A percentile compares a stretch with the other conserved stretches of the same genome.
Conservation (phyloP, 2,888 invertebrate species). For the Drosophila koepferae region DNA sequence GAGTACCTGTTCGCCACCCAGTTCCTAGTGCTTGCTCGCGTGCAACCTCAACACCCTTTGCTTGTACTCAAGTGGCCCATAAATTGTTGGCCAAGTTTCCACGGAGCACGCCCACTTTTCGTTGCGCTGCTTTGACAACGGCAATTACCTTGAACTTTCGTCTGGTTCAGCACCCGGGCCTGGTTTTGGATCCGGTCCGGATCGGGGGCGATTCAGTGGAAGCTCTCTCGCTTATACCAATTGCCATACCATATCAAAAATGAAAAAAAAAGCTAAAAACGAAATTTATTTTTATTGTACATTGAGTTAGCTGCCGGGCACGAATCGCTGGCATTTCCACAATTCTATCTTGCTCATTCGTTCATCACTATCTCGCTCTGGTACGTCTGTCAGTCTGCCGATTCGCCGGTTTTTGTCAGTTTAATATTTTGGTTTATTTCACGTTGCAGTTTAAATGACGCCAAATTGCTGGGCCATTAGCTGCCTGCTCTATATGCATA, state of each 20-base stretch:
- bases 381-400: slow-evolving; percentile 10
- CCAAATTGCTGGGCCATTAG: slow-evolving; percentile 76
- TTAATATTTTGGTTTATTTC: slow-evolving; percentile 73
- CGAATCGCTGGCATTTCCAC: slow-evolving; percentile 38
- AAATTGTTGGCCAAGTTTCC: slow-evolving; percentile 79
- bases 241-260: slow-evolving; percentile 38
- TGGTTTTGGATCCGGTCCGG: not conserved
- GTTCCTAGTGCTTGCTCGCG: slow-evolving; percentile 71
- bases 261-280: slow-evolving; percentile 46
- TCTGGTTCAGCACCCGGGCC: slow-evolving; percentile 19
- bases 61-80: slow-evolving; percentile 80
- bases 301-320: slow-evolving; percentile 60
- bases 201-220: slow-evolving; percentile 42
- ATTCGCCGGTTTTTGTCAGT: slow-evolving; percentile 63
- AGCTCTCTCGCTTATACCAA: slow-evolving; percentile 35
- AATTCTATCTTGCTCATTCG: slow-evolving; percentile 4
- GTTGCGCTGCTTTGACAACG: slow-evolving; percentile 78
- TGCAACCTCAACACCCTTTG: slow-evolving; percentile 81
- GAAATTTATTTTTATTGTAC: slow-evolving; percentile 72
- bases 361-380: slow-evolving; percentile 2
- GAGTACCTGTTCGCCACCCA: slow-evolving; percentile 27
- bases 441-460: slow-evolving; percentile 74
- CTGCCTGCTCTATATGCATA: slow-evolving; percentile 61
- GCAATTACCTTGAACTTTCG: slow-evolving; percentile 81
- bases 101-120: slow-evolving; percentile 72